Evolutionary conservation across 2,797 vertebrate species (phyloP).

Genomic region (Menidia menidia): DNA sequence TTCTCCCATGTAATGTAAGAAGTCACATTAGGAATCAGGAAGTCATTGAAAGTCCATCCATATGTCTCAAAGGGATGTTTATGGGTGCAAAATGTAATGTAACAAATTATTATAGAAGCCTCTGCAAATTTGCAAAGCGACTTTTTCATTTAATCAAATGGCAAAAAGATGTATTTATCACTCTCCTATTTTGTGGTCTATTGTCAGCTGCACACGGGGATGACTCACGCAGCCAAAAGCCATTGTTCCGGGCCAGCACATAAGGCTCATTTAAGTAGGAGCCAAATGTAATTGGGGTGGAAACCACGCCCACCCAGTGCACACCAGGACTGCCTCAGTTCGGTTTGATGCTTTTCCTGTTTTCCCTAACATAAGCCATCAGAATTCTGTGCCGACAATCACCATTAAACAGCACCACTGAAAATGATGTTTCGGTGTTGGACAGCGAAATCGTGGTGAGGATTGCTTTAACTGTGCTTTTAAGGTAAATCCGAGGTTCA

Average conservation of each 20-base stretch:
- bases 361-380: conserved; percentile 28
- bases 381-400: conserved; percentile 36
- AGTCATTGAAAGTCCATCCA: neutral
- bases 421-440: conserved; percentile 52
- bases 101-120: neutral
- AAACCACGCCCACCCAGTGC: conserved; percentile 38
- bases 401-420: conserved; percentile 16
- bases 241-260: conserved; percentile 10
- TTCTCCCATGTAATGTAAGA: neutral
- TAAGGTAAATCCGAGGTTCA: conserved; percentile 17
- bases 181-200: conserved; percentile 7
- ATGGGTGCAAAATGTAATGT: neutral
- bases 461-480: conserved; percentile 21
- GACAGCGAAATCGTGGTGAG: conserved; percentile 26
- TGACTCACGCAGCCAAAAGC: neutral
- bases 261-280: neutral
- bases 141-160: neutral
- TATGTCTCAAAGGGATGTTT: neutral
- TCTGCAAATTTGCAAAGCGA: neutral
- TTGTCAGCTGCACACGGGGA: conserved; percentile 14
- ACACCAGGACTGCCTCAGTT: conserved; percentile 7
- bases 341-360: neutral
- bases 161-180: conserved; percentile 4
- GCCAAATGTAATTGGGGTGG: conserved; percentile 29
- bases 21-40: neutral